Evolutionary conservation across 2,113 vertebrate species (phyloP).

Genomic region (Macheiramphus alcinus): DNA sequence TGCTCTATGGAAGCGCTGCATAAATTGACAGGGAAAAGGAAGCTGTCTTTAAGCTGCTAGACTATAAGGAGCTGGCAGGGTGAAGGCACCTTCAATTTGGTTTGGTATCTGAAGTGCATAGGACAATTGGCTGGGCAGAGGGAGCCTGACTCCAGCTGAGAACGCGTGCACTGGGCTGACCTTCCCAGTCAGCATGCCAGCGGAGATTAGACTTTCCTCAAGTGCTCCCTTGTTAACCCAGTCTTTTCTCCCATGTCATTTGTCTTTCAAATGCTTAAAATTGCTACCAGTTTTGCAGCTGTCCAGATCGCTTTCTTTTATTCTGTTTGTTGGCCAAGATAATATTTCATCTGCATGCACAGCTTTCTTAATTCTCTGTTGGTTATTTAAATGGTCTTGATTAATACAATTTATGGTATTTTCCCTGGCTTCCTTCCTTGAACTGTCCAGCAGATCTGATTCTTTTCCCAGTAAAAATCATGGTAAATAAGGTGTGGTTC

Average conservation of each 20-base stretch:
- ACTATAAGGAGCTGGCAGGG: constrained; percentile 20
- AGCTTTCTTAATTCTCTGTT: constrained; percentile 25
- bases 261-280: constrained; percentile 69
- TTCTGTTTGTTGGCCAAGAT: neutral
- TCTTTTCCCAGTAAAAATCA: neutral
- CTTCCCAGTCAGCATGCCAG: constrained; percentile 69
- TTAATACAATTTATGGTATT: neutral
- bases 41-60: neutral
- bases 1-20: neutral
- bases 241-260: constrained; percentile 46
- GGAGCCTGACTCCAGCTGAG: constrained; percentile 75
- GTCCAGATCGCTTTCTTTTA: constrained; percentile 30
- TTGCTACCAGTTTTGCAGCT: constrained; percentile 53
- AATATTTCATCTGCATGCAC: neutral
- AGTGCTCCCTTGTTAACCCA: constrained; percentile 70
- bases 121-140: constrained; percentile 71
- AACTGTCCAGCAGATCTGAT: constrained; percentile 23
- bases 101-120: constrained; percentile 64
- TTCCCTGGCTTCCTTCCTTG: neutral
- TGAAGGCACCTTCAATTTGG: constrained; percentile 52
- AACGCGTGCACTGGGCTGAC: constrained; percentile 72
- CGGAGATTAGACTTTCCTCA: constrained; percentile 68
- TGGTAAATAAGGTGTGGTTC: neutral
- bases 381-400: neutral
- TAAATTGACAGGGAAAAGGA: neutral